phyloP scores from a whole-genome alignment of 2,113 vertebrate species.

The Python bivittatus region DNA sequence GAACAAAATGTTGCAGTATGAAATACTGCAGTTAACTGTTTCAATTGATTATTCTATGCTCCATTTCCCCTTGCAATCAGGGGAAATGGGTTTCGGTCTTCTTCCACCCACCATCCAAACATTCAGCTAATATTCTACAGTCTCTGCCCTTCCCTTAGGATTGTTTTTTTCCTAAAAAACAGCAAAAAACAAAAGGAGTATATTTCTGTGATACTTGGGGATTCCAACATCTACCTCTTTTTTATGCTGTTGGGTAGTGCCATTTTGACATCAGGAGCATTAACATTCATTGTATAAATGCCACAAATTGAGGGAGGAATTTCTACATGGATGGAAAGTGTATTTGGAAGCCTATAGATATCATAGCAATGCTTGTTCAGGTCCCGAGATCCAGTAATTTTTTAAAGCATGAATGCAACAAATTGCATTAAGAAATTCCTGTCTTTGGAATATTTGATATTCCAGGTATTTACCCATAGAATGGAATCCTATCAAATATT shows the following conservation, averaged over 20 bases:
- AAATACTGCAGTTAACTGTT: background rate
- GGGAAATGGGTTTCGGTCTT: background rate
- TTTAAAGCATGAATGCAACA: background rate
- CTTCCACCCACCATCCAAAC: background rate
- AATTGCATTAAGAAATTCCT: background rate
- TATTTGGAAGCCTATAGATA: background rate
- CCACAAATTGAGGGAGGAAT: background rate
- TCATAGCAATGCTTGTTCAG: background rate
- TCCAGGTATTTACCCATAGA: background rate
- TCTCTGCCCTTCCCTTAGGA: background rate
- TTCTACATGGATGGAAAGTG: background rate
- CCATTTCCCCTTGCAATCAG: background rate
- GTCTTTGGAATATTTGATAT: background rate
- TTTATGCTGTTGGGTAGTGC: background rate
- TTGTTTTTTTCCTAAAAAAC: background rate
- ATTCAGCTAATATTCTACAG: background rate
- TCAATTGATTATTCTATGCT: background rate
- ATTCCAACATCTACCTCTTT: background rate
- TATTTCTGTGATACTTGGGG: background rate
- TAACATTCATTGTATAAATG: background rate
- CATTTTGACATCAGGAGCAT: background rate
- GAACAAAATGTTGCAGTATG: conserved; percentile 10
- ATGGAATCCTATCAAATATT: background rate
- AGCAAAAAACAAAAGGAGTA: background rate
- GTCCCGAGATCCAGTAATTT: background rate